Conservation (phyloP, 2,797 vertebrate genomes). For the Siniperca undulata region DNA sequence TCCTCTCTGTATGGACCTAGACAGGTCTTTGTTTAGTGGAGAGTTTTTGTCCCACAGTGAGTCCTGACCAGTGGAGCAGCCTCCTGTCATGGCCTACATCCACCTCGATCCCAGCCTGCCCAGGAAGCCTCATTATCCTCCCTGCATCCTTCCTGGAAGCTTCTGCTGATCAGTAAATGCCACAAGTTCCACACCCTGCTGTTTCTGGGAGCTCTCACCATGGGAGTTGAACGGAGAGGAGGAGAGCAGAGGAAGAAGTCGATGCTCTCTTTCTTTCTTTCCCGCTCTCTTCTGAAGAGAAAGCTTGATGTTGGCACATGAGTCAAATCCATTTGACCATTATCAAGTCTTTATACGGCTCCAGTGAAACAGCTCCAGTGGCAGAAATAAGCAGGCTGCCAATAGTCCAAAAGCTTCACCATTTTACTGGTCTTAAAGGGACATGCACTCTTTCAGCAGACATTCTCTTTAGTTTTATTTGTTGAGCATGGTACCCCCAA, state of each 20-base stretch:
- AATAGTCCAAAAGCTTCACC: constrained; percentile 1
- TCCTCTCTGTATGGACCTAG: neutral
- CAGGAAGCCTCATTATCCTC: constrained; percentile 78
- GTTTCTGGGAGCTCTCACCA: constrained; percentile 50
- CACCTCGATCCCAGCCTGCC: constrained; percentile 59
- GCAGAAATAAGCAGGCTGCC: constrained; percentile 27
- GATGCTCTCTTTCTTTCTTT: constrained; percentile 7
- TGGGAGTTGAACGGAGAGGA: constrained; percentile 17
- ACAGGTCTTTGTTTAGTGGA: constrained; percentile 17
- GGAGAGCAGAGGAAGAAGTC: constrained; percentile 6
- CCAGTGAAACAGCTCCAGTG: constrained; percentile 20
- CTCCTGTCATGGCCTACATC: constrained; percentile 48
- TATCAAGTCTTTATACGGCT: constrained; percentile 17
- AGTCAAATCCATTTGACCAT: constrained; percentile 40
- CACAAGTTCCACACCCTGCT: constrained; percentile 70
- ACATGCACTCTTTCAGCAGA: constrained; percentile 17
- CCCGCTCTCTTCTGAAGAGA: constrained; percentile 4
- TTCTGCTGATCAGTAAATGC: constrained; percentile 78
- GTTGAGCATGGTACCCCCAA: constrained; percentile 38
- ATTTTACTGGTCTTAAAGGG: constrained; percentile 26
- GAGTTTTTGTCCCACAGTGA: constrained; percentile 27
- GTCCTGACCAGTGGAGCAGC: constrained; percentile 39
- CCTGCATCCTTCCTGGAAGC: constrained; percentile 64
- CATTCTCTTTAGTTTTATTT: constrained; percentile 31
- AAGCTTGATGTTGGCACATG: constrained; percentile 21